These are phyloP conservation scores for Acipenser oxyrinchus DNA, from an alignment of 2,797 vertebrate genomes.

Conservation along the genomic window DNA sequence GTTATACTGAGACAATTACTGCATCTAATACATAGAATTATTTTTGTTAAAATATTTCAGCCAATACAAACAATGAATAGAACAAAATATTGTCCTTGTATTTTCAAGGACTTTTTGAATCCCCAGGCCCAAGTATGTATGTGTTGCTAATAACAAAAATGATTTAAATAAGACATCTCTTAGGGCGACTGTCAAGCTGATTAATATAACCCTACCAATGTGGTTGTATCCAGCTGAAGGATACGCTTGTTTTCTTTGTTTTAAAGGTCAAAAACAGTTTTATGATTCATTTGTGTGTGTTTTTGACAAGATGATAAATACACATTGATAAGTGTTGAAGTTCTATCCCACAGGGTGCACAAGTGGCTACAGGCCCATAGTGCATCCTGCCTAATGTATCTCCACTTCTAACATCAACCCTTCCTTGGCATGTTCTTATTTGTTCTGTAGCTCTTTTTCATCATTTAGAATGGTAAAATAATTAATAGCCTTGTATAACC, in stretches of 20 bases:
- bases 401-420: too few species aligned
- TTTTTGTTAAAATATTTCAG: too few species aligned
- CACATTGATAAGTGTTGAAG: neutral
- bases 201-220: neutral
- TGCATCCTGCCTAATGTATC: too few species aligned
- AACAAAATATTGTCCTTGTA: slow-evolving; percentile 2
- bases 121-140: slow-evolving; percentile 9
- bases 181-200: slow-evolving; percentile 15
- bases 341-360: neutral
- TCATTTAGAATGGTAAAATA: too few species aligned
- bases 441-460: too few species aligned
- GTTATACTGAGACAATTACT: neutral
- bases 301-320: neutral
- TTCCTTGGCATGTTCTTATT: too few species aligned
- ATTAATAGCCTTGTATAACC: too few species aligned
- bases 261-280: neutral
- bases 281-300: neutral
- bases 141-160: slow-evolving; percentile 14
- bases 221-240: slow-evolving; percentile 9
- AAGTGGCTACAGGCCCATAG: neutral
- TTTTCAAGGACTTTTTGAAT: slow-evolving; percentile 13
- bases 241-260: neutral
- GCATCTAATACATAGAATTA: neutral
- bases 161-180: slow-evolving; percentile 19
- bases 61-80: neutral